Conservation (phyloP, 2,888 invertebrate species). For the Oxyscelio sp. region DNA sequence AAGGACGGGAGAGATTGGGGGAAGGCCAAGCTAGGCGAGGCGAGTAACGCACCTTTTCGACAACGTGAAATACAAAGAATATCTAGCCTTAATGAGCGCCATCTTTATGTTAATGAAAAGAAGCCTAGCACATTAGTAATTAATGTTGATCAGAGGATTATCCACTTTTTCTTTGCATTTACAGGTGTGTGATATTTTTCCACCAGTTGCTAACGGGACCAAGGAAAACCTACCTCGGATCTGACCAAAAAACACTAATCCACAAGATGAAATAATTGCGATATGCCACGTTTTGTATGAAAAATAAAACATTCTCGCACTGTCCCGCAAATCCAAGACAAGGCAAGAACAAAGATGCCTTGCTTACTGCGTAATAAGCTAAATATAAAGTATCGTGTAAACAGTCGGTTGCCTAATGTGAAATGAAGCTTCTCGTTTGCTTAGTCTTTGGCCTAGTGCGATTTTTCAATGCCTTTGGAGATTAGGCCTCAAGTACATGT, state of each 20-base stretch:
- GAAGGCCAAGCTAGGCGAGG: slow-evolving; percentile 1
- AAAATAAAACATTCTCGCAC: slow-evolving; percentile 1
- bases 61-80: slow-evolving; percentile 20
- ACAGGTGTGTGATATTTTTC: slow-evolving; percentile 20
- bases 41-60: slow-evolving; percentile 39
- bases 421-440: slow-evolving; percentile 21
- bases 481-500: not conserved
- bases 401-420: slow-evolving; percentile 25
- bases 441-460: no score
- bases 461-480: slow-evolving; percentile 28
- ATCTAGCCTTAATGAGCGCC: slow-evolving; percentile 74
- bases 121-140: slow-evolving; percentile 84
- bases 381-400: slow-evolving; percentile 60
- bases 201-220: slow-evolving; percentile 2
- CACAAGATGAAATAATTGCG: not conserved
- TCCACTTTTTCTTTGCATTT: not conserved
- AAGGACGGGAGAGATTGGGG: slow-evolving; percentile 10
- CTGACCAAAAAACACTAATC: not conserved
- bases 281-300: not conserved
- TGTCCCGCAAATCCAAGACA: slow-evolving; percentile 30
- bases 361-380: slow-evolving; percentile 52
- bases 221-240: slow-evolving; percentile 4
- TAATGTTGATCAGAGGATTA: slow-evolving; percentile 85
- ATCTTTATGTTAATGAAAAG: slow-evolving; percentile 84
- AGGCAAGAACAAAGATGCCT: slow-evolving; percentile 47